Evolutionary conservation across 1,140 invertebrate species (phyloP).

Genomic region (Drosophila athabasca): DNA sequence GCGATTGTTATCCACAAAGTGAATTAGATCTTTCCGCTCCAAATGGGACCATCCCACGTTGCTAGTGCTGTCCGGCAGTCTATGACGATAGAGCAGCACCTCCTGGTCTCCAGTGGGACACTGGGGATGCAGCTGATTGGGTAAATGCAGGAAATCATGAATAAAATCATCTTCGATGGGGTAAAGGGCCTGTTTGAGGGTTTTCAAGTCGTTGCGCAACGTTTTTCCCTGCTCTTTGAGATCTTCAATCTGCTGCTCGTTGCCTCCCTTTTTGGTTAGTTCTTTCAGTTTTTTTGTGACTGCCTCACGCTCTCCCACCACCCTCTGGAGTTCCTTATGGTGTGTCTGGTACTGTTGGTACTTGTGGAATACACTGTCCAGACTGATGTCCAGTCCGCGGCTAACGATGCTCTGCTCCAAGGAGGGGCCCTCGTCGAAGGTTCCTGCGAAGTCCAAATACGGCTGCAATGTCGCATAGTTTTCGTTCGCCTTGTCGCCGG

Average conservation of each 20-base stretch:
- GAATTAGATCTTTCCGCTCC: constrained; percentile 84
- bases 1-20: constrained; percentile 84
- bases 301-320: constrained; percentile 82
- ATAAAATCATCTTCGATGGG: constrained; percentile 86
- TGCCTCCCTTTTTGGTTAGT: constrained; percentile 36
- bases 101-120: constrained; percentile 84
- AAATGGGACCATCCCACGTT: constrained; percentile 39
- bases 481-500: constrained; percentile 85
- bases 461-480: constrained; percentile 86
- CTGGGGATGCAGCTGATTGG: constrained; percentile 86
- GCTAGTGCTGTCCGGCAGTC: neutral
- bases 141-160: constrained; percentile 85
- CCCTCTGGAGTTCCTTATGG: constrained; percentile 69
- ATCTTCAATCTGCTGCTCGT: constrained; percentile 46
- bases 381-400: constrained; percentile 84
- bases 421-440: constrained; percentile 83
- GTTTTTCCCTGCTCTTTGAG: constrained; percentile 84
- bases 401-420: constrained; percentile 84
- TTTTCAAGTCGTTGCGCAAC: constrained; percentile 85
- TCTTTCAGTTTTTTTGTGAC: constrained; percentile 71
- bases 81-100: constrained; percentile 83
- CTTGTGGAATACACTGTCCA: constrained; percentile 83
- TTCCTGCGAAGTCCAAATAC: constrained; percentile 85
- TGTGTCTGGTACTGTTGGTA: constrained; percentile 85
- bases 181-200: constrained; percentile 84